phyloP scores from a whole-genome alignment of 2,888 invertebrate species.

The Amblyjoppa fuscipennis region DNA sequence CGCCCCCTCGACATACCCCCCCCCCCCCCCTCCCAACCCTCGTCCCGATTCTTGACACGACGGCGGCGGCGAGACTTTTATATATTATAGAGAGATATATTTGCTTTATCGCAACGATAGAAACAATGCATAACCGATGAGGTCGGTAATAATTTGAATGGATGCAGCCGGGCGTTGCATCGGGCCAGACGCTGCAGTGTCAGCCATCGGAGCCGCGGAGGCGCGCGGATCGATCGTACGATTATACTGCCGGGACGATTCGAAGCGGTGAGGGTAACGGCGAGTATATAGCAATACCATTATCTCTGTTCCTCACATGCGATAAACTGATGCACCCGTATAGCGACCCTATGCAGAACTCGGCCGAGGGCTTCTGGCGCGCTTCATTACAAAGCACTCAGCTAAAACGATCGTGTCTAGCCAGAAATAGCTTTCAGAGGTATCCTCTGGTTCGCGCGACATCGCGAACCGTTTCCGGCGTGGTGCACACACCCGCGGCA shows the following conservation, averaged over 20 bases:
- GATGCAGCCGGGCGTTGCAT: constrained; percentile 41
- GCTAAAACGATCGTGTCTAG: constrained; percentile 75
- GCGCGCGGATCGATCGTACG: constrained; percentile 64
- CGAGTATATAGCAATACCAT: constrained; percentile 14
- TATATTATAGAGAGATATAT: not conserved
- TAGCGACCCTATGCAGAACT: not conserved
- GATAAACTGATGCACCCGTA: constrained; percentile 19
- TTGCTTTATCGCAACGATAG: not conserved
- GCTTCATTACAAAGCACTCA: constrained; percentile 77
- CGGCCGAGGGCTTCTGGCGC: constrained; percentile 51
- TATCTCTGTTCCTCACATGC: constrained; percentile 26
- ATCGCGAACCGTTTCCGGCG: constrained; percentile 51
- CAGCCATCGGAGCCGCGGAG: constrained; percentile 47
- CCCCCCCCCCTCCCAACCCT: too few relatives aligned
- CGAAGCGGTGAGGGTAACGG: not conserved
- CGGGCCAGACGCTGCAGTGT: constrained; percentile 54
- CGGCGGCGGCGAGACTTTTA: too few relatives aligned
- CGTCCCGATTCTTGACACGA: too few relatives aligned
- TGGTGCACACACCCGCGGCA: not conserved
- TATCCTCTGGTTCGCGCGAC: constrained; percentile 23
- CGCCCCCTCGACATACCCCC: too few relatives aligned
- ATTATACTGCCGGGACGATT: constrained; percentile 57
- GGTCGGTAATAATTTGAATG: constrained; percentile 31
- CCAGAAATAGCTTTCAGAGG: constrained; percentile 64
- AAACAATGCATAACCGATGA: constrained; percentile 21